phyloP scores from a whole-genome alignment of 2,113 vertebrate genomes.

The Meleagris gallopavo region DNA sequence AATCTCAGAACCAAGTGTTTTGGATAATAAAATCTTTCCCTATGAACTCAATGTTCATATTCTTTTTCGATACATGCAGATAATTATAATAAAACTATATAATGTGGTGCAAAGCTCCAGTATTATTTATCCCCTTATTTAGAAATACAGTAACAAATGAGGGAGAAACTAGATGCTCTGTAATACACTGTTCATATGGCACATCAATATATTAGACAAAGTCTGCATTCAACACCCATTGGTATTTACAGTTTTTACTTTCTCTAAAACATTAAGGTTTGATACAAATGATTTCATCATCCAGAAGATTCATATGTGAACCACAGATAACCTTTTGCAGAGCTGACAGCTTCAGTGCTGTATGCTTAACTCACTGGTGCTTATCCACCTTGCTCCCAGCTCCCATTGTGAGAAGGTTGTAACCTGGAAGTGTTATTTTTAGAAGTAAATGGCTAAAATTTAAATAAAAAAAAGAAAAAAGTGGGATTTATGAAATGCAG shows the following conservation, averaged over 20 bases:
- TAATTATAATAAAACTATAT: background rate
- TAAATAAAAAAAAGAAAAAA: background rate
- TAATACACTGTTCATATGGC: background rate
- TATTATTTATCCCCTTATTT: background rate
- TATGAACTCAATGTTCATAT: background rate
- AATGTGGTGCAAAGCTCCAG: background rate
- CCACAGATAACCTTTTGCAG: background rate
- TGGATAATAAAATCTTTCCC: constrained; percentile 25
- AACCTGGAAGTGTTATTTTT: background rate
- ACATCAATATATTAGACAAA: background rate
- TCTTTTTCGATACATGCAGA: background rate
- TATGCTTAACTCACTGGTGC: background rate
- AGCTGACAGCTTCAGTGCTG: background rate
- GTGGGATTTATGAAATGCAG: background rate
- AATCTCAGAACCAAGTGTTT: constrained; percentile 24
- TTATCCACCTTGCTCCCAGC: background rate
- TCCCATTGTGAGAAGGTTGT: background rate
- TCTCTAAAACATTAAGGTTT: background rate
- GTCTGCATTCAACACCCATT: background rate
- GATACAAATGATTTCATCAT: background rate
- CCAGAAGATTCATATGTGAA: background rate
- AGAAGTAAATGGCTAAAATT: background rate
- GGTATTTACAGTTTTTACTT: background rate
- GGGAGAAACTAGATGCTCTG: background rate
- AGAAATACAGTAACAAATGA: background rate